A percentile compares a stretch with the other conserved stretches of the same genome.
Evolutionary conservation across 2,797 vertebrate genomes (phyloP).

Genomic region (Triplophysa yarkandensis): DNA sequence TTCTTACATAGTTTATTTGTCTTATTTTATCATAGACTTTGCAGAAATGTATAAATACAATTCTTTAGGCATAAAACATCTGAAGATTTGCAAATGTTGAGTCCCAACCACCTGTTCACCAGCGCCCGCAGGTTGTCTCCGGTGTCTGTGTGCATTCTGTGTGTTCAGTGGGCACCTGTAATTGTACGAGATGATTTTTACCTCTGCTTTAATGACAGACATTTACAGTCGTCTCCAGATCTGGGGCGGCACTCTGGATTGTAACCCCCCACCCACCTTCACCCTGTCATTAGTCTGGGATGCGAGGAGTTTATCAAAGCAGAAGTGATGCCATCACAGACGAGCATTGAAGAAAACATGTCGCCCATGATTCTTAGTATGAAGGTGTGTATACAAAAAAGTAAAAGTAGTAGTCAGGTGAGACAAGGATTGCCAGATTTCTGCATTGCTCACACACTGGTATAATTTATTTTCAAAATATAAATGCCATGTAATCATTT

Average conservation of each 20-base stretch:
- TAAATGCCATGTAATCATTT: neutral
- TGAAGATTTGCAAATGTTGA: neutral
- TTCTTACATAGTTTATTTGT: neutral
- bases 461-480: too few species aligned
- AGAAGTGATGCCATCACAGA: constrained; percentile 46
- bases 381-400: neutral
- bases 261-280: constrained; percentile 45
- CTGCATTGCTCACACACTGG: too few species aligned
- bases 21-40: neutral
- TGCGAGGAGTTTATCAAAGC: constrained; percentile 58
- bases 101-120: constrained; percentile 19
- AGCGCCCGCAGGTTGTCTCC: constrained; percentile 13
- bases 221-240: constrained; percentile 59
- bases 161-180: constrained; percentile 56
- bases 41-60: neutral
- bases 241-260: constrained; percentile 51
- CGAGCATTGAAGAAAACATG: constrained; percentile 21
- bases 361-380: constrained; percentile 12
- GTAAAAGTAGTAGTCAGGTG: too few species aligned
- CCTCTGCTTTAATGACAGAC: constrained; percentile 63
- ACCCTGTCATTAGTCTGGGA: constrained; percentile 68
- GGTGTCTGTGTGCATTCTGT: constrained; percentile 26
- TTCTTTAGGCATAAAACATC: neutral
- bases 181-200: constrained; percentile 61
- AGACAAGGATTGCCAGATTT: too few species aligned